A percentile compares a stretch with the other conserved stretches of the same genome.
phyloP scores from a whole-genome alignment of 2,797 vertebrate species.

The Clarias laeviceps region DNA sequence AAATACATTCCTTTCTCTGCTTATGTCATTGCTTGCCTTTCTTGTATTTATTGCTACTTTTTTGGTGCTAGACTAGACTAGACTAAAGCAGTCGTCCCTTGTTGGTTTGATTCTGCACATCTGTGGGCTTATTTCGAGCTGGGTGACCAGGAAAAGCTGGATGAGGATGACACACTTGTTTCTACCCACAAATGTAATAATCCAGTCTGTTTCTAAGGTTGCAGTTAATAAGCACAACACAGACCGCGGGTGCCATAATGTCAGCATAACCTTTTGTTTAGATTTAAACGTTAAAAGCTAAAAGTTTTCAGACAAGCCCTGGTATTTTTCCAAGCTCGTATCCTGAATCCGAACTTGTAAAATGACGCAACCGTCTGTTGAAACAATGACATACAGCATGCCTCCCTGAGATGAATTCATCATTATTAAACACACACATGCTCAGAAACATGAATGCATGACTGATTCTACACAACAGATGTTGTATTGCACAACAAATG shows the following conservation, averaged over 20 bases:
- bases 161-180: not conserved
- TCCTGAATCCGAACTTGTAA: conserved; percentile 13
- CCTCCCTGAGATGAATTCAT: conserved; percentile 64
- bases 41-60: not conserved
- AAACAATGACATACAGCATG: conserved; percentile 45
- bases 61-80: not conserved
- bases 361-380: conserved; percentile 21
- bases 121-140: not conserved
- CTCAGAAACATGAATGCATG: conserved; percentile 67
- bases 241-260: not conserved
- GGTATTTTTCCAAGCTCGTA: not conserved
- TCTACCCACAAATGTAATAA: not conserved
- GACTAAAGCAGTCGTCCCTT: not conserved
- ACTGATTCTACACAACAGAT: conserved; percentile 67
- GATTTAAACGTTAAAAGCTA: not conserved
- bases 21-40: not conserved
- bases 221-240: not conserved
- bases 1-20: not conserved
- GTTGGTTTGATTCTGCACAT: not conserved
- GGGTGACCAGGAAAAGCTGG: not conserved
- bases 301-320: not conserved
- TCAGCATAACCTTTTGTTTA: not conserved
- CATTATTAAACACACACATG: conserved; percentile 71
- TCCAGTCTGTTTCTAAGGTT: not conserved
- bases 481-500: conserved; percentile 59